Percentiles rank a stretch among this genome's conserved stretches.
These are phyloP conservation scores for Tetrax tetrax DNA, from an alignment of 2,113 vertebrate species.

Conservation along the genomic window DNA sequence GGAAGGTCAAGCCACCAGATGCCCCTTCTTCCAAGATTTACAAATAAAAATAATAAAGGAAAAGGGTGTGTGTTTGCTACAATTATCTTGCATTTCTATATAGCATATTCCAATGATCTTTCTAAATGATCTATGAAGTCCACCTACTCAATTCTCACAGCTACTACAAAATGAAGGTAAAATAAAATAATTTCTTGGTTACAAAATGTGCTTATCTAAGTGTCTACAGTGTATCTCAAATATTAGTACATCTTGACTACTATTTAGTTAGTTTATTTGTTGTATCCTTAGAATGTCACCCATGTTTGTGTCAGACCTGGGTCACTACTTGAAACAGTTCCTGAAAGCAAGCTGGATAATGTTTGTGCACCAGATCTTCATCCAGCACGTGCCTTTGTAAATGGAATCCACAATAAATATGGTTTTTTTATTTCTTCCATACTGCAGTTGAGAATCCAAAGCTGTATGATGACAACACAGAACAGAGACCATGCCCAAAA, in stretches of 20 bases:
- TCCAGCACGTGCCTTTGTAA: neutral
- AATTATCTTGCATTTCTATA: neutral
- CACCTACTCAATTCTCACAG: neutral
- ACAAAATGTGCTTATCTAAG: neutral
- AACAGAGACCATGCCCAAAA: neutral
- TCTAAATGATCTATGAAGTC: neutral
- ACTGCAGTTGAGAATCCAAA: neutral
- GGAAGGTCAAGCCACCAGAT: neutral
- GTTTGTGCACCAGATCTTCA: neutral
- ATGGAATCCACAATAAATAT: neutral
- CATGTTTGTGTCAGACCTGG: neutral
- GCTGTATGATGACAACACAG: neutral
- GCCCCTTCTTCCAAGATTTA: neutral
- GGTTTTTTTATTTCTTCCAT: neutral
- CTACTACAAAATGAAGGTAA: neutral
- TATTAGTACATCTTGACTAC: neutral
- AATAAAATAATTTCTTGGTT: neutral
- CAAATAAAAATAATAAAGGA: neutral
- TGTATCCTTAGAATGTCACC: neutral
- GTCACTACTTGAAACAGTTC: neutral
- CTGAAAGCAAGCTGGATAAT: neutral
- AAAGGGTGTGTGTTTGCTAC: neutral
- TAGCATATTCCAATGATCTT: neutral
- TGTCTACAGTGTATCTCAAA: neutral
- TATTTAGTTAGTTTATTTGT: neutral